Conservation (phyloP, 2,113 vertebrate species). For the Pachyramphus minor region DNA sequence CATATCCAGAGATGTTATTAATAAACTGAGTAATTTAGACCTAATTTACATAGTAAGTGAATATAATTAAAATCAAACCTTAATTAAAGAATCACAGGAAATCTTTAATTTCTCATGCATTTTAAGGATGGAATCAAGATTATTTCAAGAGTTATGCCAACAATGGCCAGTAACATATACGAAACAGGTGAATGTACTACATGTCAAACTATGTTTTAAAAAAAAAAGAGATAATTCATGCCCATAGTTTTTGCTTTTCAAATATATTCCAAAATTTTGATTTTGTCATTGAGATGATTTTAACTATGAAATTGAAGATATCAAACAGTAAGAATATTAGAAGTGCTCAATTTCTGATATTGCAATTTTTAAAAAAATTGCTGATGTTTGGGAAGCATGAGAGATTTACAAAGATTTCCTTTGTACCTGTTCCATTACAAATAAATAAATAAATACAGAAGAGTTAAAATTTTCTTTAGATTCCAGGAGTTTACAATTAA, state of each 20-base stretch:
- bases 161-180: neutral
- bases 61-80: conserved; percentile 62
- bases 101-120: conserved; percentile 25
- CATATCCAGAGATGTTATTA: conserved; percentile 50
- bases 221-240: neutral
- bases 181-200: neutral
- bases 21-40: conserved; percentile 37
- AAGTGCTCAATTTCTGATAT: neutral
- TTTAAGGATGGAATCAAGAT: neutral
- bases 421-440: neutral
- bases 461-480: neutral
- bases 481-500: neutral
- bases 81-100: conserved; percentile 52
- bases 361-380: neutral
- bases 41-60: conserved; percentile 56
- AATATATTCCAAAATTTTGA: neutral
- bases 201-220: neutral
- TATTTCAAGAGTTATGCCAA: neutral
- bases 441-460: neutral
- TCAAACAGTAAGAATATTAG: neutral
- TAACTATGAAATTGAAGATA: neutral
- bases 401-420: neutral
- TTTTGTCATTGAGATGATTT: neutral
- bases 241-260: neutral
- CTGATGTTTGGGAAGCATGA: neutral